These are phyloP conservation scores for Ashinkailepas kermadecensis DNA, from an alignment of 2,888 invertebrate genomes.

Conservation along the genomic window DNA sequence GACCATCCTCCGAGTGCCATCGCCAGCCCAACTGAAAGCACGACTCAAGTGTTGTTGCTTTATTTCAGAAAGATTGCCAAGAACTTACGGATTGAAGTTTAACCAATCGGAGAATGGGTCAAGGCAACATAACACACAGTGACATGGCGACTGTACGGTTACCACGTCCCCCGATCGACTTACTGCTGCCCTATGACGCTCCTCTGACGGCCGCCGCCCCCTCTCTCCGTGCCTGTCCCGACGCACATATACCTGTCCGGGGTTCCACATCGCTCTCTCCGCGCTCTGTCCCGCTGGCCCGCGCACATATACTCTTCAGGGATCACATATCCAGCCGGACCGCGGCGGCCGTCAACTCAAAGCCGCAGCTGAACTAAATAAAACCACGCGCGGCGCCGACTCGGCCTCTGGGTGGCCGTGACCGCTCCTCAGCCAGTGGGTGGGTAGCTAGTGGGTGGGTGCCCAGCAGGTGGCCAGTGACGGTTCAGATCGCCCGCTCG, in stretches of 20 bases:
- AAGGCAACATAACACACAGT: conserved; percentile 21
- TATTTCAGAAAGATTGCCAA: conserved; percentile 22
- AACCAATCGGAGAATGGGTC: conserved; percentile 20
- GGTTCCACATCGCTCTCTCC: not conserved
- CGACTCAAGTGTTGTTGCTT: not conserved
- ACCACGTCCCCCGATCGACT: not conserved
- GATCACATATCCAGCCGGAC: not conserved
- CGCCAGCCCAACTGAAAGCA: too few relatives aligned
- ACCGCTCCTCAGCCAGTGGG: too few relatives aligned
- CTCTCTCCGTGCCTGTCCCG: not conserved
- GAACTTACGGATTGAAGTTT: conserved; percentile 18
- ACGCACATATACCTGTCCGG: not conserved
- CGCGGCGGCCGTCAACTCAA: not conserved
- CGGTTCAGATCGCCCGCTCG: too few relatives aligned
- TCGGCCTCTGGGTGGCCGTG: too few relatives aligned
- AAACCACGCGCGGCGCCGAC: too few relatives aligned
- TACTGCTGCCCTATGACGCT: not conserved
- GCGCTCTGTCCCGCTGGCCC: not conserved
- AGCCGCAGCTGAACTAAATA: too few relatives aligned
- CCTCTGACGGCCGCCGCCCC: not conserved
- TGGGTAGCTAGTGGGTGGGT: too few relatives aligned
- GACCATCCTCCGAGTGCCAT: too few relatives aligned
- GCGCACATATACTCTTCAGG: conserved; percentile 12
- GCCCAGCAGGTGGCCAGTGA: too few relatives aligned
- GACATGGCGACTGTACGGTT: not conserved